Evolutionary conservation across 2,113 vertebrate genomes (phyloP).

Genomic region (Periophthalmus modestus): DNA sequence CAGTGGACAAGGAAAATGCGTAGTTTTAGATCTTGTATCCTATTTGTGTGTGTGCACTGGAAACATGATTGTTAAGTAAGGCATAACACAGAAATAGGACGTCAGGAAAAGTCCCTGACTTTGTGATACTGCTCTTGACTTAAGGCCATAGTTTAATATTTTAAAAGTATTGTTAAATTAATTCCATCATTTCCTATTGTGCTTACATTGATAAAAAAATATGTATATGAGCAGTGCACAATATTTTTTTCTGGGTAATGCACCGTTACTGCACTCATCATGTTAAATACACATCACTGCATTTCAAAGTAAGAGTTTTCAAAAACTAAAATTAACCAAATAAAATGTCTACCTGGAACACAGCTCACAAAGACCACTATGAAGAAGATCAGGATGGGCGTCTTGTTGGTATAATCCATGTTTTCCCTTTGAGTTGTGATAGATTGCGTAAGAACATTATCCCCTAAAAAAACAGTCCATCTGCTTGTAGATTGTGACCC

Average conservation of each 20-base stretch:
- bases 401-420: constrained; percentile 38
- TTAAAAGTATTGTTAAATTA: no score
- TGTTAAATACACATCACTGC: background rate
- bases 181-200: no score
- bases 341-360: constrained; percentile 57
- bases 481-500: background rate
- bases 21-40: background rate
- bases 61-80: background rate
- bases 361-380: constrained; percentile 26
- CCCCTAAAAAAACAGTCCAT: constrained; percentile 14
- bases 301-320: background rate
- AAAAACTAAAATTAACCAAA: background rate
- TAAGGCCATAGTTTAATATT: background rate
- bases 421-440: background rate
- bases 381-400: constrained; percentile 18
- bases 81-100: background rate
- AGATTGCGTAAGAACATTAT: background rate
- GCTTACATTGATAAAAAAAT: no score
- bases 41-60: background rate
- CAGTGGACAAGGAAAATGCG: background rate
- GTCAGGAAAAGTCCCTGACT: background rate
- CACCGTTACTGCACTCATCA: background rate
- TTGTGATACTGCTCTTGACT: background rate
- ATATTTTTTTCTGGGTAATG: background rate
- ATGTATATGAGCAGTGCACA: background rate